These are phyloP conservation scores for Nemoura dubitans DNA, from an alignment of 2,888 invertebrate species.

Conservation along the genomic window DNA sequence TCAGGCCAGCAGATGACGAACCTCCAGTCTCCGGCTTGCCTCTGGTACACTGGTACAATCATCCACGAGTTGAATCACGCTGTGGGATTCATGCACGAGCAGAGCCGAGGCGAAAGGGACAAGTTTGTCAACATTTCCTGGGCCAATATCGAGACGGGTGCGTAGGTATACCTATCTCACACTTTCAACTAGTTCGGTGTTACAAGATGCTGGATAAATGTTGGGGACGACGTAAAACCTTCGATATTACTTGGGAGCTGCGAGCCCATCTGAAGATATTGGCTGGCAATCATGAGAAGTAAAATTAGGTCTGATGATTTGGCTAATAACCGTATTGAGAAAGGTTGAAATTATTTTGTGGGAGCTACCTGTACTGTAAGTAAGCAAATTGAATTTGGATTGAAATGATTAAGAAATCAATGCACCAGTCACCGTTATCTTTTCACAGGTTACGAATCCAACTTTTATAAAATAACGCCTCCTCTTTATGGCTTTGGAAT, in stretches of 20 bases:
- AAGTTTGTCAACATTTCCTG: slow-evolving; percentile 72
- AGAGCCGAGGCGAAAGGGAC: slow-evolving; percentile 80
- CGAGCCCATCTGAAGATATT: no score
- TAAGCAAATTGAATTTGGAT: no score
- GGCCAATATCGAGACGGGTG: slow-evolving; percentile 73
- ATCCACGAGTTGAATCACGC: slow-evolving; percentile 84
- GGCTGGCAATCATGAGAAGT: no score
- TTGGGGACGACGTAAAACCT: no score
- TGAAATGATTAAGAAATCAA: not conserved
- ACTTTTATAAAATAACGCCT: no score
- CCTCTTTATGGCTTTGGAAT: slow-evolving; percentile 70
- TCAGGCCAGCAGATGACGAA: slow-evolving; percentile 31
- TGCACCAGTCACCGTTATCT: not conserved
- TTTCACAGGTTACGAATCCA: no score
- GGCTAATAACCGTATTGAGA: no score
- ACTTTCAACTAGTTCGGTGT: not conserved
- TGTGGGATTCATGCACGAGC: slow-evolving; percentile 83
- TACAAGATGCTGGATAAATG: no score
- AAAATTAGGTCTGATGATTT: no score
- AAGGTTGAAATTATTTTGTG: no score
- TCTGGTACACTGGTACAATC: slow-evolving; percentile 76
- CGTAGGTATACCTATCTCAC: slow-evolving; percentile 58
- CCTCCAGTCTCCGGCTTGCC: slow-evolving; percentile 77
- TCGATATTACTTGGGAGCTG: no score
- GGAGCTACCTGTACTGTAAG: no score